These are phyloP conservation scores for Sparidentex hasta DNA, from an alignment of 2,797 vertebrate genomes.

Conservation along the genomic window DNA sequence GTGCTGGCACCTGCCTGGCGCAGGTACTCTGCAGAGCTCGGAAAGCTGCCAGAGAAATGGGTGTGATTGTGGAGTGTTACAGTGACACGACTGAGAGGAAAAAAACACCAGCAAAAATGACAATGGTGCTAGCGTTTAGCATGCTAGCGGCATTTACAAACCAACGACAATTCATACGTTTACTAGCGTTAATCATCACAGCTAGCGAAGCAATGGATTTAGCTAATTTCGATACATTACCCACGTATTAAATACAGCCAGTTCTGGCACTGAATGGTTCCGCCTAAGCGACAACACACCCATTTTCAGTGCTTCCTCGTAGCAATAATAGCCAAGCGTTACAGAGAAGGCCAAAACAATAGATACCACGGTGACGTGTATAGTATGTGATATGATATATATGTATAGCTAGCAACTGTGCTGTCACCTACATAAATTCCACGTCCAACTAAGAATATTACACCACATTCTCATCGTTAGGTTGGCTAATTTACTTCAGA, in stretches of 20 bases:
- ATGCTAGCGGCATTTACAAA: not conserved
- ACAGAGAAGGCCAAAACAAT: conserved; percentile 26
- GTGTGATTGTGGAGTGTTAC: conserved; percentile 48
- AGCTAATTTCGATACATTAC: too few species aligned
- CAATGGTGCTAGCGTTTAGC: not conserved
- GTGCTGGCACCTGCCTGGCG: conserved; percentile 55
- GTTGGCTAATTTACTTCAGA: not conserved
- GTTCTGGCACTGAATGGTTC: conserved; percentile 1
- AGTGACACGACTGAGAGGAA: conserved; percentile 20
- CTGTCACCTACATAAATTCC: not conserved
- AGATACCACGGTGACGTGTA: not conserved
- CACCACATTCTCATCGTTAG: not conserved
- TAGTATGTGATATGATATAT: not conserved
- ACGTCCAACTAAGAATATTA: not conserved
- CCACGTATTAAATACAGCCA: not conserved
- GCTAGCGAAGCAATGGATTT: not conserved
- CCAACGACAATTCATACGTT: not conserved
- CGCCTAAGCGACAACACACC: conserved; percentile 43
- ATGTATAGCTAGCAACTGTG: not conserved
- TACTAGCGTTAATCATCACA: not conserved
- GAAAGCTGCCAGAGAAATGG: conserved; percentile 64
- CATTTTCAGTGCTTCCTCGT: conserved; percentile 31
- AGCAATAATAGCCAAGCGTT: conserved; percentile 11
- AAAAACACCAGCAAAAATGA: not conserved
- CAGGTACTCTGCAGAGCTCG: conserved; percentile 72